These are phyloP conservation scores for Syngnathus acus DNA, from an alignment of 2,797 vertebrate species.

Conservation along the genomic window DNA sequence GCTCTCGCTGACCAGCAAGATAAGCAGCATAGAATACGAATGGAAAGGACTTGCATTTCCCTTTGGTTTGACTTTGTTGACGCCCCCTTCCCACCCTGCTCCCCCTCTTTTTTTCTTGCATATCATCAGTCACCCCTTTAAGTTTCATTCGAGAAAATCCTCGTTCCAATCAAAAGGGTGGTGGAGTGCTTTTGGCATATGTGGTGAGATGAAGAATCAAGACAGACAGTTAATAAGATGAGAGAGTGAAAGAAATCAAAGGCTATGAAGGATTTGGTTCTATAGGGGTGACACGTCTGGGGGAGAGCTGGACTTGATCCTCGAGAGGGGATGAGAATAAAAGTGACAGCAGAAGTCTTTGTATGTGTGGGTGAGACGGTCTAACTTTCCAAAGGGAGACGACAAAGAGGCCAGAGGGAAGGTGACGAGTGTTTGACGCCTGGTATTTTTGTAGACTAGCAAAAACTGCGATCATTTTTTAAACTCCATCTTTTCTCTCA, in stretches of 20 bases:
- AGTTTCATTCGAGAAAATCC: constrained; percentile 1
- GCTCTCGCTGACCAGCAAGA: not conserved
- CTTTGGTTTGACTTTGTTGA: not conserved
- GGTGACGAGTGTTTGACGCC: constrained; percentile 32
- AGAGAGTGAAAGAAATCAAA: constrained; percentile 23
- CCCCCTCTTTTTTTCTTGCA: not conserved
- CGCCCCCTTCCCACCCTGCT: too few relatives aligned
- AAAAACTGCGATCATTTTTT: constrained; percentile 20
- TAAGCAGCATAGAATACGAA: not conserved
- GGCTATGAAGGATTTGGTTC: constrained; percentile 16
- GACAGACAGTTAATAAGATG: constrained; percentile 28
- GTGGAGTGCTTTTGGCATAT: constrained; percentile 3
- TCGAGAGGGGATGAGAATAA: constrained; percentile 11
- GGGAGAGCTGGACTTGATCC: constrained; percentile 17
- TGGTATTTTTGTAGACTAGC: constrained; percentile 16
- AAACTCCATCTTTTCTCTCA: constrained; percentile 1
- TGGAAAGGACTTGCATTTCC: not conserved
- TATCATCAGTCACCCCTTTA: constrained; percentile 5
- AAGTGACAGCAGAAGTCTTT: constrained; percentile 20
- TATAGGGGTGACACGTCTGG: constrained; percentile 17
- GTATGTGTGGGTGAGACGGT: constrained; percentile 16
- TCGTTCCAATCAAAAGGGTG: constrained; percentile 3
- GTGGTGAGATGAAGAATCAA: constrained; percentile 19
- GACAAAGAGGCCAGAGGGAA: constrained; percentile 9
- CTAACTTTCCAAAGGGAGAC: constrained; percentile 15